These are phyloP conservation scores for Prolemur simus DNA, from an alignment of 2,113 vertebrate genomes.

Conservation along the genomic window DNA sequence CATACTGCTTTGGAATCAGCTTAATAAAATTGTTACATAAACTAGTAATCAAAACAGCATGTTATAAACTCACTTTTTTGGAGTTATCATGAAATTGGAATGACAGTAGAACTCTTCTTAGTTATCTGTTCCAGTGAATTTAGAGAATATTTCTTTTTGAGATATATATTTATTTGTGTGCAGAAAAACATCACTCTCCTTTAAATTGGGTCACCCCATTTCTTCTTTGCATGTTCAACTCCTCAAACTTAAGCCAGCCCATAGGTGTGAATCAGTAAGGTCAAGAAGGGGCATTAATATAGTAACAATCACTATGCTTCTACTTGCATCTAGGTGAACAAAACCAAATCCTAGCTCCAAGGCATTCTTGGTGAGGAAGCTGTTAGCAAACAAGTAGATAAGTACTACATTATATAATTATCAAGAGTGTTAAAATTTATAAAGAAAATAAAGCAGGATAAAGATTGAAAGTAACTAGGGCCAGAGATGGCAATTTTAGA, in stretches of 20 bases:
- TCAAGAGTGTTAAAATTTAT: background rate
- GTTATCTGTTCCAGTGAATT: slow-evolving; percentile 34
- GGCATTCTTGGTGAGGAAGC: background rate
- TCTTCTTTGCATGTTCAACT: background rate
- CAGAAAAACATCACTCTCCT: background rate
- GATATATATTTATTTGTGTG: background rate
- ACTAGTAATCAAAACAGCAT: slow-evolving; percentile 78
- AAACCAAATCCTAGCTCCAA: background rate
- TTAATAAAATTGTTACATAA: slow-evolving; percentile 75
- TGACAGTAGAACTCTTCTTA: slow-evolving; percentile 43
- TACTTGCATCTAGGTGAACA: background rate
- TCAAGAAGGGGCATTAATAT: background rate
- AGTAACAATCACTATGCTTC: background rate
- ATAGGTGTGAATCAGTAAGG: background rate
- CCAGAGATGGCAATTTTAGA: background rate
- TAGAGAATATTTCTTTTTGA: slow-evolving; percentile 28
- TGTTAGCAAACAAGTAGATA: background rate
- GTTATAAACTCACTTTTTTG: slow-evolving; percentile 68
- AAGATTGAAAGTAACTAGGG: background rate
- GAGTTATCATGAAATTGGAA: slow-evolving; percentile 52
- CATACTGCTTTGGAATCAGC: slow-evolving; percentile 69
- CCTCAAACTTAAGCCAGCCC: background rate
- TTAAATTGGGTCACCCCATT: background rate
- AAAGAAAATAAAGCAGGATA: background rate
- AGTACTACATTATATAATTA: background rate